Base-by-base conservation (phyloP, 2,113 vertebrate species). In the Oreamnos americanus region DNA sequence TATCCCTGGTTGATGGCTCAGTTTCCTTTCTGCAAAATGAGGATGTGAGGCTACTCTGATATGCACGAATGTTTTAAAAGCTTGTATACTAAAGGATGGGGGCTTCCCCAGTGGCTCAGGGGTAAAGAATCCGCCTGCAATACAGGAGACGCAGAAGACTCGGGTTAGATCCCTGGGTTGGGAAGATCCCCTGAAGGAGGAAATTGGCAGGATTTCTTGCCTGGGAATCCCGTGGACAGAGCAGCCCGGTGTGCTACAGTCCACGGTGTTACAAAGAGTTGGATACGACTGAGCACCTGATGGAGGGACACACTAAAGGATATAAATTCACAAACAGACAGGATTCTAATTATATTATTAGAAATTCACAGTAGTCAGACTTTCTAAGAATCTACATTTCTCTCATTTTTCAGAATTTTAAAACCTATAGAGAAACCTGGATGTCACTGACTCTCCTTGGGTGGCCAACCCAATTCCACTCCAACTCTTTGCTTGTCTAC, bases 371-470 rank as follows among this genome's bases (percentile, higher is more conserved):
- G 51, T 7, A 62, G 79, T 33, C 55, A 94, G 30, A 96, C 84
- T 87, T 96, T 96, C 84, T 57, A 97, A 95, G 51, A 92, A 95
- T 81, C 53, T 86, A 90, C 97, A 67, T 14, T 88, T 47, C 39
- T 83, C 36, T 87, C 28, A 55, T 89, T 89, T 93, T 97, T 93
- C 39, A 86, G 9, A 94, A 91, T 28, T 91, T 57, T 62, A 45
- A 57, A 60, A 81, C 16, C 33, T 96, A 88, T 55, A 76, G 25
- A 74, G 39, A 90, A 74, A 88, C 5, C 51, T 76, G 15, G 16
- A 96, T 58, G 30, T 94, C 71, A 76, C 30, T 36, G n/a, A 89
- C 49, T 79, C 19, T 94, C 81, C 30, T 62, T 67, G 19, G 30
- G 57, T 53, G 53, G 67, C n/a, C 78, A 87, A 74, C 9, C 45